Conservation (phyloP, 1,140 invertebrate species). For the Aphaenogaster floridana region DNA sequence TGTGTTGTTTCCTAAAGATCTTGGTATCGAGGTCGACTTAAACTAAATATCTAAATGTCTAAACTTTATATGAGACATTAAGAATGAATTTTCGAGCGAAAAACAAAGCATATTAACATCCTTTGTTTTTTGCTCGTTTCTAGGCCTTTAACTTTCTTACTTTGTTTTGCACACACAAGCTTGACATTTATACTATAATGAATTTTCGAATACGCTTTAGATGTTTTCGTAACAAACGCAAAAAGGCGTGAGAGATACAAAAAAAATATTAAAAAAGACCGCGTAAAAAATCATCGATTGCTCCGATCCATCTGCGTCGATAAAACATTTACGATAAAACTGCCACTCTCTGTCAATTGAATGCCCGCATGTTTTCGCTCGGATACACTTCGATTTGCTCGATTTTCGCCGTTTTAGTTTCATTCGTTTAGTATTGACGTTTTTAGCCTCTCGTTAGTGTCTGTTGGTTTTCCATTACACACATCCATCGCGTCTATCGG, state of each 20-base stretch:
- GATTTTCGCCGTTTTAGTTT: slow-evolving; percentile 24
- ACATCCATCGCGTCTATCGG: background rate
- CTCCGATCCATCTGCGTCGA: slow-evolving; percentile 5
- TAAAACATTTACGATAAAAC: slow-evolving; percentile 25
- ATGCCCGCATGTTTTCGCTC: slow-evolving; percentile 40
- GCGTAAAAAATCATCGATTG: background rate
- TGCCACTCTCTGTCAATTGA: slow-evolving; percentile 48
- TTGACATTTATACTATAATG: background rate
- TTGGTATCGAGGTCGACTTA: background rate
- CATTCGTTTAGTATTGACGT: slow-evolving; percentile 47
- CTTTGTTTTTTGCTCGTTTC: too few relatives aligned
- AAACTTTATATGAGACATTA: background rate
- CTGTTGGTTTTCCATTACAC: slow-evolving; percentile 39
- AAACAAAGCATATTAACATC: too few relatives aligned
- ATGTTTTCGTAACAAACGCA: background rate
- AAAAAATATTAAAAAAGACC: slow-evolving; percentile 8
- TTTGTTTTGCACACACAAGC: too few relatives aligned
- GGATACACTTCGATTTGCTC: slow-evolving; percentile 28
- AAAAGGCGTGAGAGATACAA: background rate
- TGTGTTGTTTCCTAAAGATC: background rate
- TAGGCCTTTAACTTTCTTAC: too few relatives aligned
- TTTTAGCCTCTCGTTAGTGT: slow-evolving; percentile 47
- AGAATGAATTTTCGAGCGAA: background rate
- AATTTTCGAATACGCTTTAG: background rate
- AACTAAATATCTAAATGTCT: background rate